Conservation (phyloP, 1,140 invertebrate genomes). For the Megalopta genalis region DNA sequence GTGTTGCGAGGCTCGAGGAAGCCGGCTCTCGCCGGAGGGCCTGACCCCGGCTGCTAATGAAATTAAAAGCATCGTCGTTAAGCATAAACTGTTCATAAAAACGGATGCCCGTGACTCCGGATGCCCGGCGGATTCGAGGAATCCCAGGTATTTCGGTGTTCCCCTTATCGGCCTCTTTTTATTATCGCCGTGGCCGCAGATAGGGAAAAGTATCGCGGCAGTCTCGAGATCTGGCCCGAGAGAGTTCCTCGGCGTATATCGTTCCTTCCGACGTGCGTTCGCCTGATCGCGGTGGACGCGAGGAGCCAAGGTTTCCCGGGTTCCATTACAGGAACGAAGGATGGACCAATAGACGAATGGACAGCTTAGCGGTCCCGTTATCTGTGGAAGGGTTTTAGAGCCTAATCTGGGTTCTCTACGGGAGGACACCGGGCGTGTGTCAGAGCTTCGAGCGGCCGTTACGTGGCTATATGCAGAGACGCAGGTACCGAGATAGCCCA, state of each 20-base stretch:
- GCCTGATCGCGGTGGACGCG: slow-evolving; percentile 26
- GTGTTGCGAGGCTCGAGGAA: too few species aligned
- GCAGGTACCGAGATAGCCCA: slow-evolving; percentile 59
- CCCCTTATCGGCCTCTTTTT: slow-evolving; percentile 20
- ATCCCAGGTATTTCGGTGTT: slow-evolving; percentile 28
- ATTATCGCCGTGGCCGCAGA: slow-evolving; percentile 15
- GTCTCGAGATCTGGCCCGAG: too few species aligned
- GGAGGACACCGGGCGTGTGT: slow-evolving; percentile 52
- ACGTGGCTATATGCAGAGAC: slow-evolving; percentile 41
- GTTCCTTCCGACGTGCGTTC: too few species aligned
- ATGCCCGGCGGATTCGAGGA: neutral
- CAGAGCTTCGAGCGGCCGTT: slow-evolving; percentile 44
- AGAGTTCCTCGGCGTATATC: neutral
- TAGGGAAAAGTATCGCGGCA: slow-evolving; percentile 27
- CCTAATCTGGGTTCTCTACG: slow-evolving; percentile 64
- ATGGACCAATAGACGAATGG: slow-evolving; percentile 66
- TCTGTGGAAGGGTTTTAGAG: slow-evolving; percentile 69
- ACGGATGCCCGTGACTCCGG: neutral
- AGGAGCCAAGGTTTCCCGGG: slow-evolving; percentile 29
- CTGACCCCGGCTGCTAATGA: neutral
- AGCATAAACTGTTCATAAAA: slow-evolving; percentile 26
- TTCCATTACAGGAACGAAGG: slow-evolving; percentile 49
- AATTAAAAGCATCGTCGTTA: neutral
- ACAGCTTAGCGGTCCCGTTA: slow-evolving; percentile 68
- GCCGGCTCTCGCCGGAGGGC: too few species aligned